Base-by-base conservation (phyloP, 2,888 invertebrate species). In the Brachycybe producta region DNA sequence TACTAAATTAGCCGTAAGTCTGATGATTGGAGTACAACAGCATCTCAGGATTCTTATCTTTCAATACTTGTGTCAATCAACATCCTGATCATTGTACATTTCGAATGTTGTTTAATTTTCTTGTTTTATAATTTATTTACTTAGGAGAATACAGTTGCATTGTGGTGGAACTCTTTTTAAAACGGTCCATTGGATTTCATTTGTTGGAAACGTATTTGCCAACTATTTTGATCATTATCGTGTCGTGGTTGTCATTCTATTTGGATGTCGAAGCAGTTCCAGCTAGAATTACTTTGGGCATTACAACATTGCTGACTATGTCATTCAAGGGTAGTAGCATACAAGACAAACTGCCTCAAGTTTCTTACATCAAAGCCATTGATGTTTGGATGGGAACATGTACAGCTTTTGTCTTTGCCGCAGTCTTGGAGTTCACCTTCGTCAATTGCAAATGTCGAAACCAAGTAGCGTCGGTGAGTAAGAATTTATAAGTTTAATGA, bases 201-300 rank as follows among this genome's bases (percentile, higher is more conserved):
- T 61, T 74, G 54, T 70, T 73, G 27, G 73, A 74, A 60, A 72
- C 72, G 52, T 74, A 75, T 61, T 62, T 74, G 32, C 74, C 74
- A 1, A 73, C 73, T 7, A 71, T 72, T 28, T 61, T 75, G 40
- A 73, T 74, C 54, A 73, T 74, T 24, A 71, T 73, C 52, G 73
- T 74, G 44, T 73, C 73, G 4, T 74, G 74, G 74, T 71, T 72
- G 43, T 68, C 68, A 42, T 73, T 73, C 60, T 72, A 72, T 72
- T 67, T 73, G 65, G 72, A 72, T 56, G 72, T 72, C 19, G 71
- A 72, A 56, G 71, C 72, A 0, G 72, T 72, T 24, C 72, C 72
- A 2, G 72, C 71, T n/a, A 58, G 73, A 3, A 71, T 72, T 21
- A 70, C 70, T 4, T 61, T 71, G 11, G 71, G 70, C 3, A 69